Base-by-base conservation (phyloP, 2,888 invertebrate species). In the Hipparchia semele region DNA sequence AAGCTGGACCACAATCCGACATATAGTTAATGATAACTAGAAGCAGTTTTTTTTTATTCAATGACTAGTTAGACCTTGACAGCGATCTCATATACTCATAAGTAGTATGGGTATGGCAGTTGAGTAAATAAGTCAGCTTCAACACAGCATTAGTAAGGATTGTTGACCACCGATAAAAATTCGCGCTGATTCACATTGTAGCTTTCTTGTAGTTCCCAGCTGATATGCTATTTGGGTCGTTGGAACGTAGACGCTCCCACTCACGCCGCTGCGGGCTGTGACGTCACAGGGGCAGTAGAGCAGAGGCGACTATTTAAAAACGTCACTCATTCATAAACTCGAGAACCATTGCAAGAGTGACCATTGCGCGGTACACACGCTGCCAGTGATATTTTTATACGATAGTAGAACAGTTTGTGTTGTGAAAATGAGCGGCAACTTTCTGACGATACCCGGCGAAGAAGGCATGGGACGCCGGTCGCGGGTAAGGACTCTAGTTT, bases 261-360 rank as follows among this genome's bases (percentile, higher is more conserved):
- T 77, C 76, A 69, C 69, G 69, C 53, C 61, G 69, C 53, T 39
- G 68, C 68, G 68, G 86, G 69, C 45, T n/a, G 68, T 71, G 68
- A 87, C 89, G 89, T 89, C 89, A 87, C 82, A 75, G 74, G 74
- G 73, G 71, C 70, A 67, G 68, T 74, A 71, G 77, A 76, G 84
- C 76, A 70, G 72, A 62, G 83, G 80, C 79, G 78, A 81, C 81
- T 89, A 90, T 90, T 88, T 90, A 87, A 89, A 84, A 88, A 89
- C 94, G 93, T 94, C 94, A 94, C 84, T 82, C 94, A 94, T 94
- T 94, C 94, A 94, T 91, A 86, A 93, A 90, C 81, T 81, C 80
- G 71, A 74, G 78, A 78, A 86, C 80, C 90, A 94, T 88, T 91
- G 81, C 81, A 83, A 82, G 79, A 81, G 80, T 80, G 85, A 83